Base-by-base conservation (phyloP, 2,113 vertebrate species). In the Motacilla alba region DNA sequence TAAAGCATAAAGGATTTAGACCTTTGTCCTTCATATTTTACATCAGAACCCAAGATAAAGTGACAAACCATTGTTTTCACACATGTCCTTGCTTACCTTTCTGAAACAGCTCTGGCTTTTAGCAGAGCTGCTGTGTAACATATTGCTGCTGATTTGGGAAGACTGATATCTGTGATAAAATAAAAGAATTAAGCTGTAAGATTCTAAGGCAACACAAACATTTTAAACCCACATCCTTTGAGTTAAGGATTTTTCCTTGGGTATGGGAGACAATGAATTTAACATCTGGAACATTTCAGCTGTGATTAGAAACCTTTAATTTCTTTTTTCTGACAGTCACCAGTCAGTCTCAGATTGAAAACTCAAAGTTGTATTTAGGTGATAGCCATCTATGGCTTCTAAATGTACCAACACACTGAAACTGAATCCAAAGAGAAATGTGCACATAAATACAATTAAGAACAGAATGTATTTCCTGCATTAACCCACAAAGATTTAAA, bases 121-220 rank as follows among this genome's bases (percentile, higher is more conserved):
- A 99, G 91, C 87, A 99, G 97, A n/a, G 99, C 99, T 97, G 99
- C 99, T 93, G 99, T 99, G 96, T 99, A 99, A 98, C 99, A 99
- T 98, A 99, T 99, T 62, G 99, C 99, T 89, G 99, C 99, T 50
- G 99, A 99, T 97, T 99, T 99, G 96, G 99, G 99, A 98, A 99
- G 99, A 94, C 99, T 99, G 98, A 99, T 99, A 97, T 99, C 99
- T 99, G 63, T 11, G 19, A 95, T 37, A 95, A 96, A 96, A 95
- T 33, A 90, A 96, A 94, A 95, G 30, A 94, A 84, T 91, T 84
- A 87, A 74, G 37, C 44, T 85, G 75, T 92, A 53, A 69, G 74
- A 94, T 52, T 87, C 63, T 50, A 93, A 83, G 19, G 67, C 74
- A 95, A 97, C 62, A 90, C 56, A 96, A 95, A 94, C 62, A 92